These are phyloP conservation scores for Quadroppia sp. DNA, from an alignment of 2,888 invertebrate species.

Conservation along the genomic window DNA sequence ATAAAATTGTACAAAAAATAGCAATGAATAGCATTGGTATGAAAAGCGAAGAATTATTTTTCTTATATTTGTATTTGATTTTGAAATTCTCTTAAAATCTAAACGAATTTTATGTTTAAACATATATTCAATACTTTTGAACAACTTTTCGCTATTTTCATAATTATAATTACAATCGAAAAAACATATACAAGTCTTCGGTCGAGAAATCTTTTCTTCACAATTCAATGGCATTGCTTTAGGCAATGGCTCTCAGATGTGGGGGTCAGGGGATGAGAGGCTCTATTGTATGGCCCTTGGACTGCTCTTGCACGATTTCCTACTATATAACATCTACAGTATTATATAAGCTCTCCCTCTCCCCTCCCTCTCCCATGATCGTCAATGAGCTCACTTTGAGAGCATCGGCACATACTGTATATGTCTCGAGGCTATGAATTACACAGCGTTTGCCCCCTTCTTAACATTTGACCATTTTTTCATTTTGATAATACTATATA, in stretches of 20 bases:
- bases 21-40: too few species aligned
- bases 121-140: conserved; percentile 6
- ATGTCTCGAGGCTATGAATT: neutral
- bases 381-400: neutral
- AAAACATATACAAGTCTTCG: too few species aligned
- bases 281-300: neutral
- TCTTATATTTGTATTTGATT: neutral
- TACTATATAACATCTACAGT: conserved; percentile 24
- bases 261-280: neutral
- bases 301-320: conserved; percentile 11
- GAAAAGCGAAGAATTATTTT: neutral
- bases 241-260: neutral
- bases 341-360: neutral
- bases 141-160: conserved; percentile 4
- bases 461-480: conserved; percentile 16
- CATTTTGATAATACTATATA: neutral
- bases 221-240: neutral
- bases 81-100: neutral
- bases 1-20: too few species aligned
- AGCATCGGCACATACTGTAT: neutral
- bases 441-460: conserved; percentile 15
- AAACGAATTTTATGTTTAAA: neutral
- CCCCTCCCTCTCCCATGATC: too few species aligned
- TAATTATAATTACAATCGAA: neutral
- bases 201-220: neutral